Evolutionary conservation across 2,888 invertebrate genomes (phyloP).

Genomic region (Frankliniella fusca): DNA sequence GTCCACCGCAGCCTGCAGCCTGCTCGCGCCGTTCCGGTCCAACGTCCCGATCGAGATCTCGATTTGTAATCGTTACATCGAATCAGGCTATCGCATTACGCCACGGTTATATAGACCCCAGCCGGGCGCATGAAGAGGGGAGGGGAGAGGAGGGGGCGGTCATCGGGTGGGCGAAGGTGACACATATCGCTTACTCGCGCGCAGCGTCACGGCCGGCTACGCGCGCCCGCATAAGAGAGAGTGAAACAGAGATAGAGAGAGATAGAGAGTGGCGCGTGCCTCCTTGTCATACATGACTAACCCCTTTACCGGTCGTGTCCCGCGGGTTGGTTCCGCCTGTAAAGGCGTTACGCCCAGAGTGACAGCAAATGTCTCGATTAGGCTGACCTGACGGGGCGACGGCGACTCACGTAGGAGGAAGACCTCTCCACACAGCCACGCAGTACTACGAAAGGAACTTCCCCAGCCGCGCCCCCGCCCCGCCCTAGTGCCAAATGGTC

Average conservation of each 20-base stretch:
- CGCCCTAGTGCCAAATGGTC: too few relatives aligned
- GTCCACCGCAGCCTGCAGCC: not conserved
- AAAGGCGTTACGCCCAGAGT: too few relatives aligned
- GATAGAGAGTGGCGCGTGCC: not conserved
- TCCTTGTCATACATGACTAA: not conserved
- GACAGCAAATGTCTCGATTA: too few relatives aligned
- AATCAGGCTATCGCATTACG: not conserved
- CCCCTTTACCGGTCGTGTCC: not conserved
- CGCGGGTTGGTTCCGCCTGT: not conserved
- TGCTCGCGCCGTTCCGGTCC: too few relatives aligned
- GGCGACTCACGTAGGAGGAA: too few relatives aligned
- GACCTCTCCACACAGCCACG: too few relatives aligned
- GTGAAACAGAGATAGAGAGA: too few relatives aligned
- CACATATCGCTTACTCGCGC: constrained; percentile 9
- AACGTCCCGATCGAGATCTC: not conserved
- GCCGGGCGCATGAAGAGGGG: not conserved
- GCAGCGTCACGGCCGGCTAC: constrained; percentile 5
- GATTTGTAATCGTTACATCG: constrained; percentile 5
- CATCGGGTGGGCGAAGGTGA: not conserved
- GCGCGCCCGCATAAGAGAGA: not conserved
- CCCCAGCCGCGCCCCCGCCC: too few relatives aligned
- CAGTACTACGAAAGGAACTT: not conserved
- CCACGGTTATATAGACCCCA: not conserved
- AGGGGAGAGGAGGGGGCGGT: not conserved
- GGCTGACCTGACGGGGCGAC: too few relatives aligned